These are phyloP conservation scores for Mustelus asterias DNA, from an alignment of 2,113 vertebrate species.

Conservation along the genomic window DNA sequence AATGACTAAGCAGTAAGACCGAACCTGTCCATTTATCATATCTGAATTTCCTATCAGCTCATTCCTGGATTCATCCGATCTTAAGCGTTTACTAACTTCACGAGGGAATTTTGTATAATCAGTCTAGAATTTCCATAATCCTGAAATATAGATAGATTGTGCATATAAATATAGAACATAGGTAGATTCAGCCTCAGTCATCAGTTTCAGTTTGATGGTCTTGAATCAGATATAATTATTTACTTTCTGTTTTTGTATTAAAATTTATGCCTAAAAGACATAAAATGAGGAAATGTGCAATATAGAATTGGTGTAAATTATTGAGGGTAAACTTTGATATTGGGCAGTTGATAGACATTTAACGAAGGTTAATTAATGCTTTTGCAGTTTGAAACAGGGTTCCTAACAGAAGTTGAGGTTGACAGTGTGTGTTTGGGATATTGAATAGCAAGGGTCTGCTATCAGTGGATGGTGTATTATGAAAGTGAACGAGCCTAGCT, in stretches of 20 bases:
- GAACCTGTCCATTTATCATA: neutral
- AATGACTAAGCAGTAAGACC: neutral
- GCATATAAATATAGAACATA: neutral
- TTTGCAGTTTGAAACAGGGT: neutral
- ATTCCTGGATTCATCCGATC: neutral
- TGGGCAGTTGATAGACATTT: neutral
- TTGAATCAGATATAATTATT: neutral
- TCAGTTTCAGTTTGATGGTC: neutral
- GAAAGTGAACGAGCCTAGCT: neutral
- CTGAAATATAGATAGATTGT: neutral
- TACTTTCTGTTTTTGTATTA: neutral
- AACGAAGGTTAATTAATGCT: neutral
- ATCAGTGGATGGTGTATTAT: neutral
- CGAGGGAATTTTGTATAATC: slow-evolving; percentile 16
- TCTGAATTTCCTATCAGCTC: neutral
- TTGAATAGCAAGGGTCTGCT: neutral
- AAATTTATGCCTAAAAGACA: neutral
- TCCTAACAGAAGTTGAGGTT: neutral
- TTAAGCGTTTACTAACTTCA: neutral
- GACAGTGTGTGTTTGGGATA: neutral
- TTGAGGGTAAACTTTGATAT: neutral
- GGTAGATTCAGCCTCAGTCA: neutral
- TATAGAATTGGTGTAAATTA: slow-evolving; percentile 32
- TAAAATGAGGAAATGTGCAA: slow-evolving; percentile 23
- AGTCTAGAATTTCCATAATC: neutral